These are phyloP conservation scores for Microcebus tavaratra DNA, from an alignment of 2,113 vertebrate species.

Conservation along the genomic window DNA sequence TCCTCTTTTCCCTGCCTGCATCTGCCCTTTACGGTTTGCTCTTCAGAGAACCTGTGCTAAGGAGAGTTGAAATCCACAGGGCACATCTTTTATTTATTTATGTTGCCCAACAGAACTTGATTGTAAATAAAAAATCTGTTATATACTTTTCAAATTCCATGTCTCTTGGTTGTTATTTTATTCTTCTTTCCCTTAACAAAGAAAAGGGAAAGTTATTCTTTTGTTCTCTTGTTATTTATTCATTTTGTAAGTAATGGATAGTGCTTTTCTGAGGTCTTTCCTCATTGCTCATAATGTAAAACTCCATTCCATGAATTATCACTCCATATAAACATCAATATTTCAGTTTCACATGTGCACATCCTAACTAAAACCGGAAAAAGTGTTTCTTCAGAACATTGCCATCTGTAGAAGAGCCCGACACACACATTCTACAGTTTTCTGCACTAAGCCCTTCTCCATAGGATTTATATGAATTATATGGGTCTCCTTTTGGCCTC, in stretches of 20 bases:
- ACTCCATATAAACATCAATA: rapidly evolving
- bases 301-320: not conserved
- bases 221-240: not conserved
- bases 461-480: rapidly evolving
- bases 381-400: not conserved
- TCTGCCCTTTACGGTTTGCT: not conserved
- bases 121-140: slow-evolving; percentile 85
- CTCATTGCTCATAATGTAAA: not conserved
- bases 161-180: slow-evolving; percentile 59
- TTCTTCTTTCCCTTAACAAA: not conserved
- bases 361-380: not conserved
- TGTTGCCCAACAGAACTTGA: slow-evolving; percentile 84
- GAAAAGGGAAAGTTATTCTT: too few species aligned
- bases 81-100: slow-evolving; percentile 87
- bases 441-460: not conserved
- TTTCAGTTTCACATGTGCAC: rapidly evolving
- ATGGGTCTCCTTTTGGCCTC: not conserved
- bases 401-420: not conserved
- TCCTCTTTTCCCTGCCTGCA: not conserved
- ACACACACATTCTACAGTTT: rapidly evolving
- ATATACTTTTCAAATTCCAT: slow-evolving; percentile 74
- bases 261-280: not conserved
- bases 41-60: slow-evolving; percentile 57
- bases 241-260: not conserved
- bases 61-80: slow-evolving; percentile 64